Conservation (phyloP, 2,888 invertebrate species). For the Cosmia trapezina region DNA sequence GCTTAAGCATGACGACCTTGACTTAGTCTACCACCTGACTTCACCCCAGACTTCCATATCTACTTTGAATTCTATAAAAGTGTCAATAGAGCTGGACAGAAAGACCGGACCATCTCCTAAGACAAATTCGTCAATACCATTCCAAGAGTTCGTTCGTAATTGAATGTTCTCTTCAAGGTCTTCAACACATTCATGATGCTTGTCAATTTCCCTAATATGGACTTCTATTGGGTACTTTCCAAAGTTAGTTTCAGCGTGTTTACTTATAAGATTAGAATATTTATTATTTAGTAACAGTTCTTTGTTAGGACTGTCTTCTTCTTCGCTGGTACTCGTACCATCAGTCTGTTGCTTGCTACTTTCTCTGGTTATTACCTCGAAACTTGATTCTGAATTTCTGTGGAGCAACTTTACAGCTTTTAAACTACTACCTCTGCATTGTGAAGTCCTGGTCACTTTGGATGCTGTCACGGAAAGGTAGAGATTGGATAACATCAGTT, state of each 20-base stretch:
- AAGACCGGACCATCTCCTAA: background rate
- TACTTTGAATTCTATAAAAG: background rate
- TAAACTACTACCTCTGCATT: background rate
- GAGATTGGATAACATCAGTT: background rate
- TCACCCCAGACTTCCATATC: background rate
- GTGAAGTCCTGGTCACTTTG: background rate
- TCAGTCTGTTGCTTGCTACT: background rate
- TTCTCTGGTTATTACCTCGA: background rate
- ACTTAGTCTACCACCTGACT: constrained; percentile 15
- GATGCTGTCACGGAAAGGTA: background rate
- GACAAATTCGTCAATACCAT: background rate
- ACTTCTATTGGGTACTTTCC: background rate
- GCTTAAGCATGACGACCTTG: constrained; percentile 47
- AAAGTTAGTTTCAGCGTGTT: no score
- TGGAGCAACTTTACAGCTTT: background rate
- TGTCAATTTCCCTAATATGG: background rate
- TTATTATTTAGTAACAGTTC: background rate
- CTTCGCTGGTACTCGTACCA: background rate
- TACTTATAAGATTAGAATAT: no score
- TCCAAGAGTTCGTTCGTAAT: background rate
- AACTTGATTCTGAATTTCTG: background rate
- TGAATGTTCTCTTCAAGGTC: background rate
- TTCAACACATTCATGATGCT: background rate
- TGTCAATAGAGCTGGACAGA: background rate
- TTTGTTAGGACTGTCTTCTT: background rate